Base-by-base conservation (phyloP, 2,113 vertebrate genomes). In the Brienomyrus longianalis region DNA sequence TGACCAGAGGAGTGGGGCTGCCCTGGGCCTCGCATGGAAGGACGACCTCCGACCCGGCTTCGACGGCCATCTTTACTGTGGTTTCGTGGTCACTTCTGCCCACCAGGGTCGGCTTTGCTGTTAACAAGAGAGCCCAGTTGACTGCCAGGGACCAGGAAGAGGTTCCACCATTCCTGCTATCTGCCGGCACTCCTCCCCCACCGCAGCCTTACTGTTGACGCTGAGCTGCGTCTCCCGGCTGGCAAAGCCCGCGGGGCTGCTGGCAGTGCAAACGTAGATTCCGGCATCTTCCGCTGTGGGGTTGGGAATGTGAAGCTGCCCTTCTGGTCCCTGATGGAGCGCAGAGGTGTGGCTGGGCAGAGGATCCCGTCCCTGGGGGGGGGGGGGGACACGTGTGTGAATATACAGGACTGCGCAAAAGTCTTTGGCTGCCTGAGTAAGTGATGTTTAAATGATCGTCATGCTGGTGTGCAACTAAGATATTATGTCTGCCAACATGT, bases 181-280 rank as follows among this genome's bases (percentile, higher is more conserved):
- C 52, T 88, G 54, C 45, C 5, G 17, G 13, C n/a, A 11, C 0
- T 10, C 35, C 10, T 1, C 85, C 31, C 56, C 19, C 39, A 35
- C 52, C 15, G 10, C 23, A n/a, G 52, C 2, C 97, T 96, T 95
- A 99, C 98, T 97, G 94, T 97, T 97, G 90, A 99, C 92, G 3
- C 96, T 97, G 19, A 99, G 97, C 91, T 96, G 93, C 93, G 96
- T 93, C 94, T 98, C 97, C 88, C 90, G 92, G 93, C 96, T 98
- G 89, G 97, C 95, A 90, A 96, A 97, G 35, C 98, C 98, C 70
- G 96, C 97, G 0, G 94, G 3, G 0, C 97, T 99, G 93, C 95
- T 96, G 85, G 97, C 97, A 0, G 96, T 98, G 95, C 98, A 99
- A 91, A 97, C 92, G 31, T 98, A 99, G 90, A 96, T 92, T 35